Evolutionary conservation across 2,113 vertebrate species (phyloP), one percentile per base, ranked within the genome.

Genomic region (Clinocottus analis): DNA sequence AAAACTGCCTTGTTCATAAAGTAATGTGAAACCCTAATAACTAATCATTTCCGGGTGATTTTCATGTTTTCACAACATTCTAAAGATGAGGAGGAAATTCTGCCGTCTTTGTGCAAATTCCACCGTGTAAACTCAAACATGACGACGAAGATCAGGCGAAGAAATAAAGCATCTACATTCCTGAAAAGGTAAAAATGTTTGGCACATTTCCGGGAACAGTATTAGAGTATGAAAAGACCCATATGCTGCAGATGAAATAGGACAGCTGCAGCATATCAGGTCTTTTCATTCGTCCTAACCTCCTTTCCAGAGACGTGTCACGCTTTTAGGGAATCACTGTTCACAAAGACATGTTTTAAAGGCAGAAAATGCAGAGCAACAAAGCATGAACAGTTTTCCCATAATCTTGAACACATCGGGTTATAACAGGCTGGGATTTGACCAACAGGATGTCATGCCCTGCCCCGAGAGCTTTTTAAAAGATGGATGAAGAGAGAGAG

Each of bases 231-330:
- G 37, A 66, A 12, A 25, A 35, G 61, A 70, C 21, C 33, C 6
- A 37, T 63, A 17, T 74, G 41, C 69, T 70, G 78, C 69, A 25
- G 0, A 37, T 56, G 63, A 63, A 53, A 3, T 21, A 3, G 64
- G 71, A 68, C 31, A 63, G 47, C 74, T 74, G 86, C 74, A 82
- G 60, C 74, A 82, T 11, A 59, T 7, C 41, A 43, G 41, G 41
- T 43, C 41, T 43, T 43, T 43, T 43, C 41, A 43, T 43, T 14
- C 13, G 13, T 60, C 69, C 37, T 27, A 37, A 75, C 67, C 23
- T 58, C 29, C 12, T 41, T 72, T 43, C 8, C 49, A 55, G 33
- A 33, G 5, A 65, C 25, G 21, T 81, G 60, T 72, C 19, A 33
- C 41, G 39, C 53, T 67, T 65, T 76, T 25, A 55, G 7, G 45